phyloP scores from a whole-genome alignment of 2,797 vertebrate species.

The Orestias chungarensis region DNA sequence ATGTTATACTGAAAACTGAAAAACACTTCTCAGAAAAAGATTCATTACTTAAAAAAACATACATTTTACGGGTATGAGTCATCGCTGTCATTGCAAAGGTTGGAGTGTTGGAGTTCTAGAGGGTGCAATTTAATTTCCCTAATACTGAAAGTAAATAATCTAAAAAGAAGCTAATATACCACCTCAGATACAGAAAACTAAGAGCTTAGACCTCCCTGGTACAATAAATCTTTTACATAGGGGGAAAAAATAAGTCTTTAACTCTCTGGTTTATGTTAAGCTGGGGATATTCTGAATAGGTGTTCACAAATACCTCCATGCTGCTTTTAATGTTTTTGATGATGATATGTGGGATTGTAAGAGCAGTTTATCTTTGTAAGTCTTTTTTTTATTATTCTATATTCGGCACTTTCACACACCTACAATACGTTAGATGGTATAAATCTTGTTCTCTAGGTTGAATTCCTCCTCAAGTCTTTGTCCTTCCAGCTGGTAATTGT shows the following conservation, averaged over 20 bases:
- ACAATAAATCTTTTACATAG: not conserved
- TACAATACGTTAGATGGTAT: not conserved
- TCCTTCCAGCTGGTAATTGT: not conserved
- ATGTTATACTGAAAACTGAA: conserved; percentile 3
- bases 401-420: not conserved
- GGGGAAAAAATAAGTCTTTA: not conserved
- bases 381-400: not conserved
- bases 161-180: not conserved
- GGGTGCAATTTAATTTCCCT: not conserved
- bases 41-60: not conserved
- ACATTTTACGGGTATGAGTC: not conserved
- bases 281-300: not conserved
- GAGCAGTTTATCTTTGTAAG: not conserved
- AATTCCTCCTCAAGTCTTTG: not conserved
- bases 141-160: not conserved
- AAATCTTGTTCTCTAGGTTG: not conserved
- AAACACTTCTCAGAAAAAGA: conserved; percentile 2
- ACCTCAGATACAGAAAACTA: not conserved
- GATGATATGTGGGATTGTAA: not conserved
- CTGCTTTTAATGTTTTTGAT: not conserved
- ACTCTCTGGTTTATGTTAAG: not conserved
- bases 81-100: conserved; percentile 4
- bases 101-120: not conserved
- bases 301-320: not conserved
- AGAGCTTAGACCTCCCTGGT: not conserved